Base-by-base conservation (phyloP, 2,797 vertebrate genomes). In the Micromesistius poutassou region DNA sequence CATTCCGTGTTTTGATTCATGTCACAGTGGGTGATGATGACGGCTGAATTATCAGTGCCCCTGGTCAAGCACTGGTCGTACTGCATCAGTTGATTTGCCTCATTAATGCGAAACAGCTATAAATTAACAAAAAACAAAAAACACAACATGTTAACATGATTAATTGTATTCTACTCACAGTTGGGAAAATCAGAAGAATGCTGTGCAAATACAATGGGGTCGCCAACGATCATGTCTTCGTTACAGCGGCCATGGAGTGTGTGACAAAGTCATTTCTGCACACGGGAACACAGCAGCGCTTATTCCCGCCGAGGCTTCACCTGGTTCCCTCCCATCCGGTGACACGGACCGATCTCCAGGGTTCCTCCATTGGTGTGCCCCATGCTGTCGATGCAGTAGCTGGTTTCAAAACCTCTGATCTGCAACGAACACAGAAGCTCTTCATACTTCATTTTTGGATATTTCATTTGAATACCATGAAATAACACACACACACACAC, bases 321-420 rank as follows among this genome's bases (percentile, higher is more conserved):
- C 96, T 99, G 98, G 86, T 99, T 99, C 25, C 98, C 98, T 13
- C 98, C 98, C 98, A 99, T 99, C 83, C 97, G 93, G 88, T 99
- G 98, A 85, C 98, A 99, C 0, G 97, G 97, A 33, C 98, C 98
- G 0, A 97, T 95, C 87, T 99, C 98, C 50, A 97, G 94, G 3
- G 92, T 94, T 2, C 97, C 98, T 74, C 98, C 97, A 0, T 99
- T 98, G 4, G 95, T 98, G 87, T 95, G 97, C 5, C 98, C 98
- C 98, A 99, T 99, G 90, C 98, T 99, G 85, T 99, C 98, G 0
- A 99, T 98, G 87, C 98, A 99, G 90, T 99, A 99, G 76, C 92
- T 92, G 0, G 95, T 96, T 80, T 99, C 98, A 74, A 94, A 95
- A 70, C 96, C 97, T 80, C 98, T 94, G 50, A 99, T 94, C 98